Conservation (phyloP, 1,140 invertebrate species). For the Paraescarpia echinospica region DNA sequence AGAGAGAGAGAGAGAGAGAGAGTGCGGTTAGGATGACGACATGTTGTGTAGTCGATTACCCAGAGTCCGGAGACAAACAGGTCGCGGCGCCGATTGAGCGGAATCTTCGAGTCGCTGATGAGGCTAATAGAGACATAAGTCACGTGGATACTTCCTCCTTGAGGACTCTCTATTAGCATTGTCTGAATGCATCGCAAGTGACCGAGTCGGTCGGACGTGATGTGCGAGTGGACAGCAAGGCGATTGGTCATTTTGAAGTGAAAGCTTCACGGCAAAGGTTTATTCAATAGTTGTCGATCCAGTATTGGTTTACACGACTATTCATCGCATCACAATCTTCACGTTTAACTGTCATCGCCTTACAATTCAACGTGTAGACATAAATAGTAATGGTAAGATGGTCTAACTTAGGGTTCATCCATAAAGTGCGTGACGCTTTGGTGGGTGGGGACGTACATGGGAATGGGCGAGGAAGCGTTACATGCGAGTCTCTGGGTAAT, state of each 20-base stretch:
- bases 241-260: background rate
- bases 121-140: background rate
- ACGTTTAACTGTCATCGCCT: background rate
- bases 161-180: background rate
- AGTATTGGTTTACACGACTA: background rate
- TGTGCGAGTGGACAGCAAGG: no score
- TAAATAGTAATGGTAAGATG: background rate
- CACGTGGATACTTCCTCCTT: background rate
- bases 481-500: no score
- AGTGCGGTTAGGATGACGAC: background rate
- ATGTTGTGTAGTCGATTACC: background rate
- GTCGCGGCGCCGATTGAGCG: background rate
- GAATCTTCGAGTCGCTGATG: background rate
- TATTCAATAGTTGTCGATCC: background rate
- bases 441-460: no score
- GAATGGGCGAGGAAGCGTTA: no score
- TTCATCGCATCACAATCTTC: background rate
- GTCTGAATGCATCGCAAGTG: background rate
- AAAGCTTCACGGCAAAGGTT: background rate
- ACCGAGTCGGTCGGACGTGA: background rate
- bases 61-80: background rate
- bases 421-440: no score
- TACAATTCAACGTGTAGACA: background rate
- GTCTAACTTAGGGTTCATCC: no score
- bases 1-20: background rate